Evolutionary conservation across 2,888 invertebrate species (phyloP).

Genomic region (Pristionchus mayeri): DNA sequence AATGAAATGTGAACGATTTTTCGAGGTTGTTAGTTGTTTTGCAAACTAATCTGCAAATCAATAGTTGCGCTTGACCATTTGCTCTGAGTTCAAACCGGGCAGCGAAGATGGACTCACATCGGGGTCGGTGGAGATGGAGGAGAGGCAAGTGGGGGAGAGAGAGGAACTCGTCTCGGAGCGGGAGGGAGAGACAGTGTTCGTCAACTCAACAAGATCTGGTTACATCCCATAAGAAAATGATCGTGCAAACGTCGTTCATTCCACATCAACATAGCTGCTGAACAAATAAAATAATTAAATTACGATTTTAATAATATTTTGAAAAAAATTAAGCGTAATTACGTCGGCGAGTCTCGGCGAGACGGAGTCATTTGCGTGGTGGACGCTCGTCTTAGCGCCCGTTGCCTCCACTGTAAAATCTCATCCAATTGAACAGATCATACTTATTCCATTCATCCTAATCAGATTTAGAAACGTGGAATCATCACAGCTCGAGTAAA

Average conservation of each 20-base stretch:
- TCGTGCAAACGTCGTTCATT: too few relatives aligned
- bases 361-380: neutral
- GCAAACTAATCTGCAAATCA: too few relatives aligned
- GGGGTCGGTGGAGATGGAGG: slow-evolving; percentile 16
- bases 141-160: slow-evolving; percentile 37
- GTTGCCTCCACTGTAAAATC: slow-evolving; percentile 3
- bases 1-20: too few relatives aligned
- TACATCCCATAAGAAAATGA: too few relatives aligned
- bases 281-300: too few relatives aligned
- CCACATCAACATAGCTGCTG: too few relatives aligned
- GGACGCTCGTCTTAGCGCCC: slow-evolving; percentile 19
- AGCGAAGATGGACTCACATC: slow-evolving; percentile 17
- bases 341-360: neutral
- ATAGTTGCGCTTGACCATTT: too few relatives aligned
- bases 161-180: neutral
- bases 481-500: neutral
- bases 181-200: slow-evolving; percentile 15
- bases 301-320: too few relatives aligned
- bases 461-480: neutral
- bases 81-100: neutral
- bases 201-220: neutral
- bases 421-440: too few relatives aligned
- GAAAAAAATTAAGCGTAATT: neutral
- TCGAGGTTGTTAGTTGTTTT: too few relatives aligned
- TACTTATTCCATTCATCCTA: too few relatives aligned